These are phyloP conservation scores for Troilus luridus DNA, from an alignment of 2,888 invertebrate species.

Conservation along the genomic window DNA sequence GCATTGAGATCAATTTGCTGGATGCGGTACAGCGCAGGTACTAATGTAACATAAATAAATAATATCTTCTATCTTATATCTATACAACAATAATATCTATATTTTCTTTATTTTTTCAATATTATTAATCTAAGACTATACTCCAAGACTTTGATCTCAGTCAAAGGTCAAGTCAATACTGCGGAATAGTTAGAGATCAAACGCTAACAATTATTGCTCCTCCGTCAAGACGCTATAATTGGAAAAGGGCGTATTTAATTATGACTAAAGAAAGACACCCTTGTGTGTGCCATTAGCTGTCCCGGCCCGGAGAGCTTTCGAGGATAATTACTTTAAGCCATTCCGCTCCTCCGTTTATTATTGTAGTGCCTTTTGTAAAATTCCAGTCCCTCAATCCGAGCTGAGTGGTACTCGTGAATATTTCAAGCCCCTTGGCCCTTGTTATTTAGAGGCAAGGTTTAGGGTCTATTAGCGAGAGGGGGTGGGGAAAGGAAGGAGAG, in stretches of 20 bases:
- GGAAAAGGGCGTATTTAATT: slow-evolving; percentile 2
- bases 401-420: slow-evolving; percentile 39
- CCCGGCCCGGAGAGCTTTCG: not conserved
- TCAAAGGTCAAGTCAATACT: not conserved
- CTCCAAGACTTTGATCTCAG: not conserved
- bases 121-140: no score
- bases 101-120: no score
- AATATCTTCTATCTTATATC: no score
- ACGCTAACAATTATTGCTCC: not conserved
- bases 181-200: not conserved
- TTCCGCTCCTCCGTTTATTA: slow-evolving; percentile 20
- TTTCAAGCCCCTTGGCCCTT: slow-evolving; percentile 17
- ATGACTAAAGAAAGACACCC: slow-evolving; percentile 18
- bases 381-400: slow-evolving; percentile 32
- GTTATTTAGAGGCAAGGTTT: slow-evolving; percentile 25
- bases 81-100: no score
- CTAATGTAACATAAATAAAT: no score
- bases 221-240: not conserved
- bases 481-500: not conserved
- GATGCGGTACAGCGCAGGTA: no score
- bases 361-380: slow-evolving; percentile 38
- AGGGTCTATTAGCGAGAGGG: slow-evolving; percentile 6
- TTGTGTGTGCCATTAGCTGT: slow-evolving; percentile 14
- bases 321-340: slow-evolving; percentile 29
- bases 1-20: no score